phyloP scores from a whole-genome alignment of 2,797 vertebrate species.

The Lagorchestes hirsutus region DNA sequence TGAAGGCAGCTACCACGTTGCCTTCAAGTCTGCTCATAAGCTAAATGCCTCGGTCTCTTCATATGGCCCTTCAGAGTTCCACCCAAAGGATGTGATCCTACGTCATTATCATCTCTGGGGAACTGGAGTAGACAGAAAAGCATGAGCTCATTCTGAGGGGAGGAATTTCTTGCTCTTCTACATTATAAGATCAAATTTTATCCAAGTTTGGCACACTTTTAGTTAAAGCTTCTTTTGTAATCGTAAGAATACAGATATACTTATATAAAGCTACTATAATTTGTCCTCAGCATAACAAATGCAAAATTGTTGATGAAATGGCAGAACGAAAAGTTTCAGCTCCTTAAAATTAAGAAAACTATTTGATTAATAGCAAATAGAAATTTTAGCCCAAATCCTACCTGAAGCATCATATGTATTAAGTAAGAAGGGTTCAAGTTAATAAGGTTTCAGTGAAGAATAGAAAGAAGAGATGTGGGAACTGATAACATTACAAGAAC shows the following conservation, averaged over 20 bases:
- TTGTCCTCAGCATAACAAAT: slow-evolving; percentile 30
- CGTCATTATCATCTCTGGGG: neutral
- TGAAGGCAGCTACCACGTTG: neutral
- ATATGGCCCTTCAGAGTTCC: neutral
- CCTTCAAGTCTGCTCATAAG: neutral
- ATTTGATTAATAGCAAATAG: neutral
- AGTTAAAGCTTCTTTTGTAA: slow-evolving; percentile 25
- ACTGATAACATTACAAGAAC: neutral
- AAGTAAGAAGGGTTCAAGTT: neutral
- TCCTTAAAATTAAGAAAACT: neutral
- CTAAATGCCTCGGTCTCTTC: neutral
- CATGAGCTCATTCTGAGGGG: neutral
- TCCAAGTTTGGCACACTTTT: slow-evolving; percentile 34
- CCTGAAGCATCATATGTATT: slow-evolving; percentile 38
- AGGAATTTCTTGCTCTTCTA: slow-evolving; percentile 20
- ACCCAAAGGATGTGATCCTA: neutral
- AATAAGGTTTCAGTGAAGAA: neutral
- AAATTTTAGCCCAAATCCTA: neutral
- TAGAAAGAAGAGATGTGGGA: slow-evolving; percentile 32
- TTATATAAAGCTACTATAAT: slow-evolving; percentile 27
- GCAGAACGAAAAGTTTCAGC: neutral
- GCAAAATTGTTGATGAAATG: neutral
- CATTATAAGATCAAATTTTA: slow-evolving; percentile 31
- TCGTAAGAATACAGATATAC: slow-evolving; percentile 6
- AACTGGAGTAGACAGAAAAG: slow-evolving; percentile 35